Evolutionary conservation across 2,888 invertebrate genomes (phyloP), one percentile per base, ranked within the genome.

Genomic region (Eueremaeus valkanovi): DNA sequence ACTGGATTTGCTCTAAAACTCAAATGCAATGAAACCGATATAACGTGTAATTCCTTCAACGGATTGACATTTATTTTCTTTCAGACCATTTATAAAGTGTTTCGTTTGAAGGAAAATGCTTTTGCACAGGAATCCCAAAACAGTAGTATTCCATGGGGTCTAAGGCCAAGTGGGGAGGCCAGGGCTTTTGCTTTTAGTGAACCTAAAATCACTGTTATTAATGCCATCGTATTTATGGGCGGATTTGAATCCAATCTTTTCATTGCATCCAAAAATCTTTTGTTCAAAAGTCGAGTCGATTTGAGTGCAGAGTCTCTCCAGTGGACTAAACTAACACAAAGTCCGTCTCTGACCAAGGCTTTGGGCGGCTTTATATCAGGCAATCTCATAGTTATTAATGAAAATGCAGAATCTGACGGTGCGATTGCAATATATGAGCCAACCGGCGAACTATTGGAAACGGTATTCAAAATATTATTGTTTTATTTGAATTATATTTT

Each of bases 61-160:
- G 29, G 33, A n/a, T 29, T 63, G 63, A 21, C 33, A 13, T 63
- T 63, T 63, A 29, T 63, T 29, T 63, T 63, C 6, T 63, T 63
- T 36, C 63, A 63, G 21, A 33, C 18, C 9, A 33, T 3, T 63
- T 63, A 63, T 63, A 33, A 63, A 63, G 33, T 33, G 33, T 63
- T 63, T 16, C 6, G 63, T 3, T 63, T 33, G 6, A 29, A 16
- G 5, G 24, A 63, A 18, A 33, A 33, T 18, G n/a, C 18, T 1
- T 33, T 63, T 13, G 36, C n/a, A 18, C 9, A 3, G 1, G 33
- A n/a, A 33, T 2, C n/a, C 3, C 11, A 63, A 13, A 21, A 33
- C 29, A 33, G 13, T 18, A 31, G 18, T 9, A 33, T 63, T 16
- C 63, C 63, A 18, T 63, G 63, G 63, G 63, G 63, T 33, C 63